Base-by-base conservation (phyloP, 1,140 invertebrate genomes). In the Panonychus citri region DNA sequence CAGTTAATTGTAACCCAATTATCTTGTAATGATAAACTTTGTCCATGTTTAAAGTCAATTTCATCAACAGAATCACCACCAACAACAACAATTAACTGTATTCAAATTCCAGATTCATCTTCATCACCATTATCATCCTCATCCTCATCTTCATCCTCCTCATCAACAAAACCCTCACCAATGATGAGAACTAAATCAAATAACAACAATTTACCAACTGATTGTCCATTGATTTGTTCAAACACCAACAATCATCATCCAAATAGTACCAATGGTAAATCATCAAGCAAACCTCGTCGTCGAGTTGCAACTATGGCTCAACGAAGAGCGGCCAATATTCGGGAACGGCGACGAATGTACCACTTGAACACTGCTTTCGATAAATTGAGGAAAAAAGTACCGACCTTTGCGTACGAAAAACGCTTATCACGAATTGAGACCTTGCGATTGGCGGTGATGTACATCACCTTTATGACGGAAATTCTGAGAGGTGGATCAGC, bases 321-420 rank as follows among this genome's bases (percentile, higher is more conserved):
- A 66, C 73, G 87, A 39, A 73, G 85, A 55, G 88, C 89, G 0
- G 90, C 90, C 17, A 95, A 94, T 69, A 90, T 95, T 60, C 77
- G 91, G 0, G 91, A 97, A 68, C 71, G 91, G 55, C 76, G 89
- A 49, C 74, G 93, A 61, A 96, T 96, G 90, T 89, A 93, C 66
- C 95, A 94, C 70, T 75, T 97, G 48, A 97, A 97, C 68, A 88
- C 93, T 66, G 91, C 91, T 3, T 98, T 97, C 66, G 89, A 96
- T 65, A 86, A 87, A 66, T 69, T 93, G 27, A 73, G 86, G 13
- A 74, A 85, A 62, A 90, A 91, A 73, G 91, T 97, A 13, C 94
- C 94, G 25, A 98, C 94, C 1, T 98, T 99, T 68, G 93, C 94
- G 0, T 98, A 96, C 65, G 94, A 98, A 69, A 97, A 97, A 67